A percentile compares a stretch with the other conserved stretches of the same genome.
Evolutionary conservation across 2,888 invertebrate genomes (phyloP).

Genomic region (Pollenia griseotomentosa): DNA sequence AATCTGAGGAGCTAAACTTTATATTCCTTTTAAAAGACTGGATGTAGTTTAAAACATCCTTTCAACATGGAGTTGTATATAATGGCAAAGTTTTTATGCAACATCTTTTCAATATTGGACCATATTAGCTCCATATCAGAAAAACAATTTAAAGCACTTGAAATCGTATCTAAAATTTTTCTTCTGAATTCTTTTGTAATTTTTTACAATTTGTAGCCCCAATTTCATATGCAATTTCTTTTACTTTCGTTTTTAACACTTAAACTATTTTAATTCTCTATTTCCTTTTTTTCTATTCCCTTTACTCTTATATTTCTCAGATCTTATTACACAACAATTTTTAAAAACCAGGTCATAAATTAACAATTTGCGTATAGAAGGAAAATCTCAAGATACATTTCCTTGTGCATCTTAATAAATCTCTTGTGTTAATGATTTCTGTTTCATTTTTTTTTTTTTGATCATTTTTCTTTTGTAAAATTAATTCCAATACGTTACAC

Average conservation of each 20-base stretch:
- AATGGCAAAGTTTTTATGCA: too few relatives aligned
- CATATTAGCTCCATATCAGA: too few relatives aligned
- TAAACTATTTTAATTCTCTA: neutral
- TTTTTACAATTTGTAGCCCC: too few relatives aligned
- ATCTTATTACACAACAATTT: neutral
- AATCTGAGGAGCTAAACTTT: too few relatives aligned
- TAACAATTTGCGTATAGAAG: slow-evolving; percentile 19
- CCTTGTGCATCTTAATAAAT: neutral
- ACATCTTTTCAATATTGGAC: too few relatives aligned
- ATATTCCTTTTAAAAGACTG: too few relatives aligned
- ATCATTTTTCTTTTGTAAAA: slow-evolving; percentile 11
- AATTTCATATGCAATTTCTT: too few relatives aligned
- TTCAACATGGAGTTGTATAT: too few relatives aligned
- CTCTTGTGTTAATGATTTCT: slow-evolving; percentile 1
- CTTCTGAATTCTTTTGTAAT: too few relatives aligned
- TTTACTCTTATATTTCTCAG: neutral
- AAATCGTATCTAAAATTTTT: too few relatives aligned
- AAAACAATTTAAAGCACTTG: too few relatives aligned
- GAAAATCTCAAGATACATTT: slow-evolving; percentile 26
- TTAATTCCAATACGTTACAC: slow-evolving; percentile 52
- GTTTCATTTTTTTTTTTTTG: neutral
- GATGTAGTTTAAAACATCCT: too few relatives aligned
- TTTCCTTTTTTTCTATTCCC: neutral
- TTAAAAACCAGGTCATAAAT: slow-evolving; percentile 44
- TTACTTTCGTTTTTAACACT: neutral